Percentiles rank a stretch among this genome's conserved stretches.
phyloP scores from a whole-genome alignment of 2,797 vertebrate species.

The Linurgus olivaceus region DNA sequence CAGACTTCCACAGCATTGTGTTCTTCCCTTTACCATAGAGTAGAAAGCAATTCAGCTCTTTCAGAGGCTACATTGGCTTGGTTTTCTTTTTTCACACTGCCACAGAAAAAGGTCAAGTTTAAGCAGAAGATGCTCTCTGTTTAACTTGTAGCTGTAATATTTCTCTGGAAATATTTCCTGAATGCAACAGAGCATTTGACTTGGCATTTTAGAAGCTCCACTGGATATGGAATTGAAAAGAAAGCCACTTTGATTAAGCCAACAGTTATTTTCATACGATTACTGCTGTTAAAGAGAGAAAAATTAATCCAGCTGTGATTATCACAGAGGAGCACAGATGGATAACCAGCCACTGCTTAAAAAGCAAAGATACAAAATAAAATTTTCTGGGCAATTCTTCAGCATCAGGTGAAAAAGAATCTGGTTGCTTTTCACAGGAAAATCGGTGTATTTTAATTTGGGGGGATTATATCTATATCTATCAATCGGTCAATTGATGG shows the following conservation, averaged over 20 bases:
- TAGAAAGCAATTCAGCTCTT: neutral
- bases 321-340: neutral
- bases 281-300: neutral
- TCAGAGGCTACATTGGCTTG: neutral
- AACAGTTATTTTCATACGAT: neutral
- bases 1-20: neutral
- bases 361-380: neutral
- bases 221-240: neutral
- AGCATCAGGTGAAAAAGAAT: neutral
- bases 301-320: neutral
- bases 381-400: neutral
- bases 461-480: neutral
- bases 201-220: neutral
- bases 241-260: neutral
- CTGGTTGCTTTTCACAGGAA: neutral
- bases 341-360: neutral
- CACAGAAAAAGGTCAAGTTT: neutral
- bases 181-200: neutral
- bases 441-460: neutral
- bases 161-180: neutral
- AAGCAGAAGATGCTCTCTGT: neutral
- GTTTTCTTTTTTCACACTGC: neutral
- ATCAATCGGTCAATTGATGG: fast-evolving
- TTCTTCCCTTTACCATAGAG: neutral
- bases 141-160: neutral